Base-by-base conservation (phyloP, 1,140 invertebrate genomes). In the Drosophila ananassae region DNA sequence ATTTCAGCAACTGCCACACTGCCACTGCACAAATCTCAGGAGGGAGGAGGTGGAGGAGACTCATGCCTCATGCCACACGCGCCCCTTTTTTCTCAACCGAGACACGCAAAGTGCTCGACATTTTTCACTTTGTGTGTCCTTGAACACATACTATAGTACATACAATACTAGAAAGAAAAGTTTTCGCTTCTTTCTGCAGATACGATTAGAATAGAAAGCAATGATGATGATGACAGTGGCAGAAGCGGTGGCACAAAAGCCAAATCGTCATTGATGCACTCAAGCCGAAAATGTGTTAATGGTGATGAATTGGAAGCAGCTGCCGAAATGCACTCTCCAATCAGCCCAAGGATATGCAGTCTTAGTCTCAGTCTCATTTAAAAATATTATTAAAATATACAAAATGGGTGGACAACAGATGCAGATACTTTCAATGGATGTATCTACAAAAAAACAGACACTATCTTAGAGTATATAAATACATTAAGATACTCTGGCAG, bases 231-330 rank as follows among this genome's bases (percentile, higher is more conserved):
- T 41, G 75, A 17, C 22, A 50, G 48, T 30, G 47, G 58, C 25
- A 52, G 59, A 24, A 44, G 39, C n/a, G 5, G 25, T 28, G 25
- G 25, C 13, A 34, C 41, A 25, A 55, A 44, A 44, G 10, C 50
- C 25, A 9, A 39, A 54, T 64, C 63, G 62, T 50, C 74, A 64
- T 50, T 57, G 78, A 78, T 81, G 74, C 82, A 87, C 39, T 89
- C 78, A 87, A 87, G 82, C 78, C 52, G 83, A 78, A 85, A 85
- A 82, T 89, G 82, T 87, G 78, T 82, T 85, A 87, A 85, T 85
- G 82, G 69, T 87, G 82, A 85, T 89, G 83, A 75, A 87, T 82
- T 52, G 55, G 66, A 82, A 75, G 41, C 82, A 85, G 82, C 82
- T 85, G 82, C 63, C 44, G 55, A 80, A 73, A 69, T 81, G 55